Evolutionary conservation across 2,797 vertebrate genomes (phyloP).

Genomic region (Mormyrops attenuatus): DNA sequence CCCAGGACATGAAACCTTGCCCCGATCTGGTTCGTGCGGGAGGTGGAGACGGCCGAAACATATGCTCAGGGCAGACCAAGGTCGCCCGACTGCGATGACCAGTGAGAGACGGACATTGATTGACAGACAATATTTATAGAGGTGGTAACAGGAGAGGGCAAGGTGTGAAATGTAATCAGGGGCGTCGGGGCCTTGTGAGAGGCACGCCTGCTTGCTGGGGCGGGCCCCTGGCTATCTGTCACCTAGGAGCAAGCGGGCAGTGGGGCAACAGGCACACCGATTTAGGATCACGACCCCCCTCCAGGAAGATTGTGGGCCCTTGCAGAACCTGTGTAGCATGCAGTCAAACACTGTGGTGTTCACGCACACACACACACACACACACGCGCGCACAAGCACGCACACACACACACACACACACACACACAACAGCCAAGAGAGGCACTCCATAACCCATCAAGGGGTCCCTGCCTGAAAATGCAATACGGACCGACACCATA

Average conservation of each 20-base stretch:
- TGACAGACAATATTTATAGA: slow-evolving; percentile 30
- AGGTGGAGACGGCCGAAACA: neutral
- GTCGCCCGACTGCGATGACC: neutral
- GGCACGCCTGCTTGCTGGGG: neutral
- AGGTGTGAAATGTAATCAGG: slow-evolving; percentile 59
- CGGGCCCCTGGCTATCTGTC: neutral
- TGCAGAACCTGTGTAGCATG: neutral
- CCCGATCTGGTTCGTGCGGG: neutral
- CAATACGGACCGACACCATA: neutral
- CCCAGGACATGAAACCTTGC: slow-evolving; percentile 21
- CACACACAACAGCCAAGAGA: neutral
- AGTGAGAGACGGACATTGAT: neutral
- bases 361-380: neutral
- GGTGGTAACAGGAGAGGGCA: slow-evolving; percentile 33
- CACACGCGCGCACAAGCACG: neutral
- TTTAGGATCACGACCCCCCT: neutral
- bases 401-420: neutral
- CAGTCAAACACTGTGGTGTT: neutral
- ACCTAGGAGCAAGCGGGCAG: slow-evolving; percentile 10
- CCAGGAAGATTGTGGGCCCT: neutral
- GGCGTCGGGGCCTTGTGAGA: slow-evolving; percentile 15
- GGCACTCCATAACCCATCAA: neutral
- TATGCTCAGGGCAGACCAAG: slow-evolving; percentile 20
- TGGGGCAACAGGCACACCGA: neutral
- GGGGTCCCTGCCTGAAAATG: neutral